Conservation (phyloP, 2,113 vertebrate species). For the Colaptes auratus region DNA sequence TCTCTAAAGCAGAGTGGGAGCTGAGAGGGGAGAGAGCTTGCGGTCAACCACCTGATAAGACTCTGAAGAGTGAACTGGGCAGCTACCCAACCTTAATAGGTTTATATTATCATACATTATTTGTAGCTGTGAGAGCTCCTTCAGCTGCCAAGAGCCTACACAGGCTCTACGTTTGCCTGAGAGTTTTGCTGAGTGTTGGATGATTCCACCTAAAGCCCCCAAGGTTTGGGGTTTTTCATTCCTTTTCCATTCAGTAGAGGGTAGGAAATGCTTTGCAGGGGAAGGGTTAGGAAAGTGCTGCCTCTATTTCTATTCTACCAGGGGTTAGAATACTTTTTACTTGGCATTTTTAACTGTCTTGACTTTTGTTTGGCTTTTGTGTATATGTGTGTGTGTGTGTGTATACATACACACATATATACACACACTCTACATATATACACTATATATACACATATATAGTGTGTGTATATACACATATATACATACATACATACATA, state of each 20-base stretch:
- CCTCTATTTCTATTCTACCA: not conserved
- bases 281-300: not conserved
- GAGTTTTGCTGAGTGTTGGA: slow-evolving; percentile 25
- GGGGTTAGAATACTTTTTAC: not conserved
- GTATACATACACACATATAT: no score
- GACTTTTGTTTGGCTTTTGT: not conserved
- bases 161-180: slow-evolving; percentile 13
- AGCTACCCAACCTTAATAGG: not conserved
- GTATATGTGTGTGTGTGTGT: no score
- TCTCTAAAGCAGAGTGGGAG: not conserved
- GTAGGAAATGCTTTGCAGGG: slow-evolving; percentile 26
- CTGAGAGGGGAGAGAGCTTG: slow-evolving; percentile 9
- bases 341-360: not conserved
- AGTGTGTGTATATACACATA: no score
- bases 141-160: slow-evolving; percentile 24
- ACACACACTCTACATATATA: no score
- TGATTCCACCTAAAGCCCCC: slow-evolving; percentile 21
- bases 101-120: slow-evolving; percentile 58
- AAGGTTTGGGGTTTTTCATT: not conserved
- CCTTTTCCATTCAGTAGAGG: not conserved
- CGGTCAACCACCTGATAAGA: slow-evolving; percentile 27
- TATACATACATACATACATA: no score
- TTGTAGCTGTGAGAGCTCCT: slow-evolving; percentile 39
- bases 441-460: no score
- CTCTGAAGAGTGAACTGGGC: slow-evolving; percentile 5